These are phyloP conservation scores for Aphelocoma coerulescens DNA, from an alignment of 2,113 vertebrate genomes.

Conservation along the genomic window DNA sequence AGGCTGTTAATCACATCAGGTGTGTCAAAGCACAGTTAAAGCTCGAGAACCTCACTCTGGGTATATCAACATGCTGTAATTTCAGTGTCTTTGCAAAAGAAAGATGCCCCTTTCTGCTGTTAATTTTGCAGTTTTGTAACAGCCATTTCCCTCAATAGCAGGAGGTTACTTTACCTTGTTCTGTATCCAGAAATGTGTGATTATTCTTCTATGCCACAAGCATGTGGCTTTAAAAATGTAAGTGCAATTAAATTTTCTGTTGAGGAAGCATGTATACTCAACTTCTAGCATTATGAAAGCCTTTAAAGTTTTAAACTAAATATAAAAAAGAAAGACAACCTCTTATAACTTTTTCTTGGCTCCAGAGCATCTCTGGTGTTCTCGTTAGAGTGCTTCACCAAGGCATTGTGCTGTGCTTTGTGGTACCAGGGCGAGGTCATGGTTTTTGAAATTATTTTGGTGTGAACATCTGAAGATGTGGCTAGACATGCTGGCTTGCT, in stretches of 20 bases:
- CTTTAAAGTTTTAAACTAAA: not conserved
- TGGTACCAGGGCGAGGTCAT: not conserved
- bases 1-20: not conserved
- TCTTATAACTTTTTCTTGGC: not conserved
- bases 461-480: not conserved
- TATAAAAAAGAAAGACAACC: not conserved
- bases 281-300: not conserved
- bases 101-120: not conserved
- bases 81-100: not conserved
- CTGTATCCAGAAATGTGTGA: not conserved
- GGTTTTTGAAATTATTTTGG: not conserved
- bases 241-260: not conserved
- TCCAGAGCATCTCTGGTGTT: not conserved
- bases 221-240: not conserved
- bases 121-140: not conserved
- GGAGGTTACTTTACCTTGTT: not conserved
- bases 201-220: not conserved
- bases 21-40: not conserved
- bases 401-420: not conserved
- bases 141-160: not conserved
- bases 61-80: not conserved
- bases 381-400: not conserved
- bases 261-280: not conserved
- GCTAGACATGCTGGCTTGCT: not conserved
- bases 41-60: accelerated